These are phyloP conservation scores for Callinectes sapidus DNA, from an alignment of 2,888 invertebrate genomes.

Conservation along the genomic window DNA sequence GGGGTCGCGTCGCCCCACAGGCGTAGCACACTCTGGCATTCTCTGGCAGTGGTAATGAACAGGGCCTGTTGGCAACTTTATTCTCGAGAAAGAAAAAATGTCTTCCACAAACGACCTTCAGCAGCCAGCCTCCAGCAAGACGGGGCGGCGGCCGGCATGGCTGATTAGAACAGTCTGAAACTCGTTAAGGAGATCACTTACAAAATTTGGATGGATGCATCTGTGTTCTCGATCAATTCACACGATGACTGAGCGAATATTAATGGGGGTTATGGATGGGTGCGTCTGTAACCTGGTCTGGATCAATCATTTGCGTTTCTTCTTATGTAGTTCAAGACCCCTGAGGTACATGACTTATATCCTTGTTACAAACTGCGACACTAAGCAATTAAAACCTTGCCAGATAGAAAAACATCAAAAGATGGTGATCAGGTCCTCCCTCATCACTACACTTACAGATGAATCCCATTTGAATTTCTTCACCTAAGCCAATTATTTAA, in stretches of 20 bases:
- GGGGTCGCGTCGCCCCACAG: background rate
- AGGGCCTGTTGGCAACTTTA: background rate
- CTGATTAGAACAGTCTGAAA: constrained; percentile 7
- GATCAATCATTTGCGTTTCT: background rate
- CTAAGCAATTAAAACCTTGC: background rate
- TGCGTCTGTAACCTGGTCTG: background rate
- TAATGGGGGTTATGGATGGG: constrained; percentile 14
- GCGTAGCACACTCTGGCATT: constrained; percentile 26
- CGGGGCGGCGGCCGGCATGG: background rate
- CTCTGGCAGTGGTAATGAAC: background rate
- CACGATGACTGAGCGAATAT: constrained; percentile 19
- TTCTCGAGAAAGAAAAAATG: background rate
- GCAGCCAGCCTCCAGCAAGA: background rate
- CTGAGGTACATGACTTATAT: background rate
- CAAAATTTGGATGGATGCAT: background rate
- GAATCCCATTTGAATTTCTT: background rate
- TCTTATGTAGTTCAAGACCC: background rate
- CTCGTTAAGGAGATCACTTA: constrained; percentile 18
- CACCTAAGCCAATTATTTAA: background rate
- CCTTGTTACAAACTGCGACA: background rate
- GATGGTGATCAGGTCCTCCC: background rate
- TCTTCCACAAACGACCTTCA: background rate
- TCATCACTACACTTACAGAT: background rate
- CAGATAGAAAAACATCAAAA: background rate
- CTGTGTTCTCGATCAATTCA: background rate